Conservation (phyloP, 2,888 invertebrate genomes). For the Cerastis leucographa region DNA sequence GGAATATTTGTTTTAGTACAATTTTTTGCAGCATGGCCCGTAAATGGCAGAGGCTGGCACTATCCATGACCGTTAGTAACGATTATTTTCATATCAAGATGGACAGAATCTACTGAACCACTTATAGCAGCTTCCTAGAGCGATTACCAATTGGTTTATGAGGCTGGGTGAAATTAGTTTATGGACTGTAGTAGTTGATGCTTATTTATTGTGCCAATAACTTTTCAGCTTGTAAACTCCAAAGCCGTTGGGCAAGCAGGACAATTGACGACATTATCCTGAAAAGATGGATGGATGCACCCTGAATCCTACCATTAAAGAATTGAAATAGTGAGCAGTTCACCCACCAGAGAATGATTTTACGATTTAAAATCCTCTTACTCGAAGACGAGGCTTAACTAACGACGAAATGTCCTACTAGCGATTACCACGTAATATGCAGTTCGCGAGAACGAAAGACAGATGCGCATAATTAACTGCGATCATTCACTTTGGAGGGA, state of each 20-base stretch:
- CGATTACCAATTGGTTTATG: conserved; percentile 38
- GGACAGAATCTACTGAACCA: neutral
- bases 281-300: neutral
- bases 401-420: conserved; percentile 16
- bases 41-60: neutral
- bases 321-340: neutral
- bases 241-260: neutral
- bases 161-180: neutral
- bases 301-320: conserved; percentile 11
- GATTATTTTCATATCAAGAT: conserved; percentile 8
- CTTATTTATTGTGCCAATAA: conserved; percentile 9
- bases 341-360: conserved; percentile 4
- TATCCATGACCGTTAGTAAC: neutral
- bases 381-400: conserved; percentile 14
- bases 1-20: conserved; percentile 19
- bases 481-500: conserved; percentile 38
- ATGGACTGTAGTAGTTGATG: neutral
- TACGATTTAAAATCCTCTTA: conserved; percentile 20
- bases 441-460: conserved; percentile 45
- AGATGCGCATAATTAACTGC: conserved; percentile 56
- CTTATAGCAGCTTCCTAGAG: conserved; percentile 24
- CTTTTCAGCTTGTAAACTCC: neutral
- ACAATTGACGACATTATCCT: neutral
- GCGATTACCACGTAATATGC: conserved; percentile 29
- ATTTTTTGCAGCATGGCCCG: neutral